A percentile compares a stretch with the other conserved stretches of the same genome.
phyloP scores from a whole-genome alignment of 2,113 vertebrate genomes.

The Hydrolagus affinis region DNA sequence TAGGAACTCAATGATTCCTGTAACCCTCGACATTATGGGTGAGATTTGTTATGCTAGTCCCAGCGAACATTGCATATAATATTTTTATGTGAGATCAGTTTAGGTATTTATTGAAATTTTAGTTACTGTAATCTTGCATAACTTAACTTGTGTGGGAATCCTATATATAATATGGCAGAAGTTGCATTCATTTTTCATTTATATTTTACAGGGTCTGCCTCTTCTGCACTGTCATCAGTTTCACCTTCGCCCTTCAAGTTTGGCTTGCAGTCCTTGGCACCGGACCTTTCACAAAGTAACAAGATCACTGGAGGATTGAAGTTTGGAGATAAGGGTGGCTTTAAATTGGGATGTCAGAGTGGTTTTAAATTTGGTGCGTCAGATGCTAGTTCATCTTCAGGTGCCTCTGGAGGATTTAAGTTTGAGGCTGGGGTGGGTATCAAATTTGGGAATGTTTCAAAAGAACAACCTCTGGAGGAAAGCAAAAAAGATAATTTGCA shows the following conservation, averaged over 20 bases:
- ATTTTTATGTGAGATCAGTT: not conserved
- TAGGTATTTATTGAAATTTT: not conserved
- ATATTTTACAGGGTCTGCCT: slow-evolving; percentile 52
- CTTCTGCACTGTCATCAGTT: slow-evolving; percentile 45
- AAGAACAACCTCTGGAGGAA: slow-evolving; percentile 56
- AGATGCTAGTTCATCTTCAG: slow-evolving; percentile 48
- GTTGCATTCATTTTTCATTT: not conserved
- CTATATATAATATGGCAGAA: not conserved
- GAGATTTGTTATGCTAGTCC: too few species aligned
- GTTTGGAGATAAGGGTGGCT: slow-evolving; percentile 62
- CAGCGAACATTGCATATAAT: too few species aligned
- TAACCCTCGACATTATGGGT: too few species aligned
- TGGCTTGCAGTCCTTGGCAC: slow-evolving; percentile 53
- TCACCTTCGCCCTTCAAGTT: slow-evolving; percentile 57
- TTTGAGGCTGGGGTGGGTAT: slow-evolving; percentile 52
- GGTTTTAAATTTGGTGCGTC: slow-evolving; percentile 57
- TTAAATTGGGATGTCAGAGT: slow-evolving; percentile 62
- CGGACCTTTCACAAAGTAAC: slow-evolving; percentile 49
- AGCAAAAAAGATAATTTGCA: slow-evolving; percentile 58
- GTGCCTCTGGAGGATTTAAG: slow-evolving; percentile 50
- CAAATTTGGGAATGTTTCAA: slow-evolving; percentile 56
- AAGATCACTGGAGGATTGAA: slow-evolving; percentile 62
- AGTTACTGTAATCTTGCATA: not conserved
- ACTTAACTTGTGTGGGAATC: not conserved
- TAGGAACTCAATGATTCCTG: too few species aligned